Conservation (phyloP, 1,140 invertebrate species). For the Amyelois transitella region DNA sequence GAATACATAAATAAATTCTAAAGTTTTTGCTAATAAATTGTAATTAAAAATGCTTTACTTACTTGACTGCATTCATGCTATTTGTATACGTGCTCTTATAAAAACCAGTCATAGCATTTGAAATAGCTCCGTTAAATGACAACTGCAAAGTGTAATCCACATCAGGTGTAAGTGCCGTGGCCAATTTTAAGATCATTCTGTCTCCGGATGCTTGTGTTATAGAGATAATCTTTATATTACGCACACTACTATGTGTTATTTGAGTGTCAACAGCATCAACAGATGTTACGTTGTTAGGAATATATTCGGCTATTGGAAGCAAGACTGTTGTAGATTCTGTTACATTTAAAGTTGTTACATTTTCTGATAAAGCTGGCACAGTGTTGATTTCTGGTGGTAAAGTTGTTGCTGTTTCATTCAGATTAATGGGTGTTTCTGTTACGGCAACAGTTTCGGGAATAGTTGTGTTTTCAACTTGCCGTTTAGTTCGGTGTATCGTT, state of each 20-base stretch:
- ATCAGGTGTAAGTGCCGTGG: constrained; percentile 36
- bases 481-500: constrained; percentile 30
- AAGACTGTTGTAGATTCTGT: constrained; percentile 7
- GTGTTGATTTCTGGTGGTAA: neutral
- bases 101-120: constrained; percentile 83
- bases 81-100: constrained; percentile 85
- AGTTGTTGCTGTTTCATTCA: neutral
- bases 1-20: too few relatives aligned
- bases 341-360: constrained; percentile 11
- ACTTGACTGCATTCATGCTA: constrained; percentile 50
- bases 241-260: constrained; percentile 50
- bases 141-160: constrained; percentile 70
- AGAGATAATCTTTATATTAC: constrained; percentile 46
- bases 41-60: constrained; percentile 20
- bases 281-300: neutral
- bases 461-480: constrained; percentile 28
- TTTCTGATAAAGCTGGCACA: neutral
- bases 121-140: constrained; percentile 73
- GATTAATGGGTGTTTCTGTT: neutral
- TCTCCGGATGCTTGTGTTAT: constrained; percentile 41
- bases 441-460: constrained; percentile 5
- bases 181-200: constrained; percentile 43
- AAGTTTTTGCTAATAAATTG: neutral
- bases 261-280: constrained; percentile 35
- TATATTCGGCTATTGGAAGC: neutral